A percentile compares a stretch with the other conserved stretches of the same genome.
These are phyloP conservation scores for Rhodeus uyekii DNA, from an alignment of 2,797 vertebrate species.

Conservation along the genomic window DNA sequence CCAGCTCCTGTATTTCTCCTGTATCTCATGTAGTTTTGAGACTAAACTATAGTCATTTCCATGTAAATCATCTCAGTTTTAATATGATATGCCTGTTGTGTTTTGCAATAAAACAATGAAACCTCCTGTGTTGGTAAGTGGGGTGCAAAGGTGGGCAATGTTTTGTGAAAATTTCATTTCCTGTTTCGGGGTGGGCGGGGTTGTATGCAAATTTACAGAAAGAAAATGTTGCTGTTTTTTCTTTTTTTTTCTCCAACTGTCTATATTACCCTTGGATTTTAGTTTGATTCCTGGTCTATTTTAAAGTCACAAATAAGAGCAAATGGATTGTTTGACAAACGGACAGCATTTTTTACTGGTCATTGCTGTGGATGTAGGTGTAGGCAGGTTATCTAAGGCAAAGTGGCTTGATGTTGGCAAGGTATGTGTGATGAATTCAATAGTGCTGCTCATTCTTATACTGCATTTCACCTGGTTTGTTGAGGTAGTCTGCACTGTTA, in stretches of 20 bases:
- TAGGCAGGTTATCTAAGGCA: conserved; percentile 66
- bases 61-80: conserved; percentile 99
- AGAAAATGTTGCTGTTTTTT: conserved; percentile 67
- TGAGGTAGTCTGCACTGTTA: conserved; percentile 74
- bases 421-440: conserved; percentile 61
- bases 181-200: conserved; percentile 34
- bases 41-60: conserved; percentile 98
- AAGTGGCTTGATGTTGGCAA: conserved; percentile 58
- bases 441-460: conserved; percentile 60
- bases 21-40: conserved; percentile 95
- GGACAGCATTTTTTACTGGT: conserved; percentile 58
- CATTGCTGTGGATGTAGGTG: conserved; percentile 61
- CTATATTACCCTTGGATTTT: conserved; percentile 62
- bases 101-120: conserved; percentile 99
- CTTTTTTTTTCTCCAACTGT: conserved; percentile 69
- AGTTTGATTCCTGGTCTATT: conserved; percentile 61
- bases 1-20: conserved; percentile 94
- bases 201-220: conserved; percentile 61
- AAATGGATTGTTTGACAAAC: conserved; percentile 54
- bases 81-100: conserved; percentile 93
- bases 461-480: conserved; percentile 64
- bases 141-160: conserved; percentile 79
- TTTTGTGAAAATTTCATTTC: conserved; percentile 54
- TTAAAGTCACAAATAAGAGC: conserved; percentile 51
- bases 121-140: conserved; percentile 99